A percentile compares a stretch with the other conserved stretches of the same genome.
Evolutionary conservation across 2,797 vertebrate species (phyloP).

Genomic region (Poliocrania exsul): DNA sequence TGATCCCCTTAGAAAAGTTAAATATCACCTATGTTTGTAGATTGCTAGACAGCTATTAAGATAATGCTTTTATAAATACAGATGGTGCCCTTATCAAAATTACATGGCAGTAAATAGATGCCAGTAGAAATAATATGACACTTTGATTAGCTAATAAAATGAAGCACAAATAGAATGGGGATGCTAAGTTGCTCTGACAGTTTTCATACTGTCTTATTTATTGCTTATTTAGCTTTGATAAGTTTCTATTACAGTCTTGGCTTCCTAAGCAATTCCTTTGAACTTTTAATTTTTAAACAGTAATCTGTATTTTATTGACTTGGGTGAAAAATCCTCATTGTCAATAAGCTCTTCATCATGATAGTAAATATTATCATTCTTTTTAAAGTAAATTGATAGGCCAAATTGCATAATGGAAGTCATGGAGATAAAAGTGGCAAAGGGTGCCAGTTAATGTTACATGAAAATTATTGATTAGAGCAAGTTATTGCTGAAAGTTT

Average conservation of each 20-base stretch:
- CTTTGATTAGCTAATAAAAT: constrained; percentile 78
- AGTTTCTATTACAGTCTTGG: constrained; percentile 61
- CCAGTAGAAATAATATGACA: constrained; percentile 75
- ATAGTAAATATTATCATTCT: constrained; percentile 30
- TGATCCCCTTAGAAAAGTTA: constrained; percentile 82
- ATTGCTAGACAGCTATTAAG: constrained; percentile 80
- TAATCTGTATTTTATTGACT: constrained; percentile 68
- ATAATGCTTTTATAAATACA: constrained; percentile 86
- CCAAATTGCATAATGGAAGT: not conserved
- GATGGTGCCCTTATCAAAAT: constrained; percentile 83
- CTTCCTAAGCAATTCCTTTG: constrained; percentile 60
- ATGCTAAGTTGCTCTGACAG: constrained; percentile 70
- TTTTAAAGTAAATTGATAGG: constrained; percentile 42
- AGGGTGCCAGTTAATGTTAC: constrained; percentile 28
- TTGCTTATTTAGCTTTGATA: constrained; percentile 73
- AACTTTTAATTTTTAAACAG: constrained; percentile 70
- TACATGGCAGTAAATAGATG: constrained; percentile 79
- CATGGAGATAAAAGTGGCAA: not conserved
- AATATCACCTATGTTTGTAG: constrained; percentile 83
- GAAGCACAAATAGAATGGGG: constrained; percentile 60
- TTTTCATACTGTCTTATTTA: constrained; percentile 72
- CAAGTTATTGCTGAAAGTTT: constrained; percentile 38
- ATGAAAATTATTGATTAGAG: constrained; percentile 44
- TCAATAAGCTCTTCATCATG: constrained; percentile 54
- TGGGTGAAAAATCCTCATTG: constrained; percentile 54